These are phyloP conservation scores for Aurelia aurita complex sp. Pacific DNA, from an alignment of 30 jellyfish, hydroid and myxozoan species.

Conservation along the genomic window DNA sequence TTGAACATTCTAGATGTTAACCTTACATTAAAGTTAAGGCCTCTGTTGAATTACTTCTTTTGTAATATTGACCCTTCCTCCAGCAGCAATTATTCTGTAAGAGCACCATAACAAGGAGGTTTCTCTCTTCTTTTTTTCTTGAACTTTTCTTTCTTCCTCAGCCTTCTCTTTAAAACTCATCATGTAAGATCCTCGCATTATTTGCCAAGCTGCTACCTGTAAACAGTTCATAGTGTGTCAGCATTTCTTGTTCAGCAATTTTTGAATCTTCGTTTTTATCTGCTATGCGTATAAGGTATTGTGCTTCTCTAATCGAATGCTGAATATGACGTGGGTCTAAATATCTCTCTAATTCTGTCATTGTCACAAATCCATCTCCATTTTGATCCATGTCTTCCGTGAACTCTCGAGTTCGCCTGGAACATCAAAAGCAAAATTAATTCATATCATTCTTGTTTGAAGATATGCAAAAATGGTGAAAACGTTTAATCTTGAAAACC, in stretches of 20 bases:
- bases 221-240: slow-evolving; percentile 67
- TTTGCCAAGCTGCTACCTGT: slow-evolving; percentile 94
- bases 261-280: slow-evolving; percentile 74
- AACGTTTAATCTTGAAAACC: too few species aligned
- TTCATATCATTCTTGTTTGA: too few species aligned
- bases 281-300: slow-evolving; percentile 69
- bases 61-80: too few species aligned
- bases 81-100: too few species aligned
- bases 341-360: slow-evolving; percentile 66
- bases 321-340: slow-evolving; percentile 90
- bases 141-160: neutral
- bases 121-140: too few species aligned
- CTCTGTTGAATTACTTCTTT: too few species aligned
- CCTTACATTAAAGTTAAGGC: too few species aligned
- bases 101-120: too few species aligned
- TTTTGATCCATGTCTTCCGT: slow-evolving; percentile 87
- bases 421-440: neutral
- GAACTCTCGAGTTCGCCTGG: slow-evolving; percentile 80
- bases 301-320: slow-evolving; percentile 91
- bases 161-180: slow-evolving; percentile 64
- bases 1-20: too few species aligned
- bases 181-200: slow-evolving; percentile 81
- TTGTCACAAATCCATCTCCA: slow-evolving; percentile 84
- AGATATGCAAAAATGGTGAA: too few species aligned
- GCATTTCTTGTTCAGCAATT: slow-evolving; percentile 86